Percentiles rank a stretch among this genome's conserved stretches.
These are phyloP conservation scores for Parazoanthus swiftii DNA, from an alignment of 92 coral and sea anemone genomes.

Conservation along the genomic window DNA sequence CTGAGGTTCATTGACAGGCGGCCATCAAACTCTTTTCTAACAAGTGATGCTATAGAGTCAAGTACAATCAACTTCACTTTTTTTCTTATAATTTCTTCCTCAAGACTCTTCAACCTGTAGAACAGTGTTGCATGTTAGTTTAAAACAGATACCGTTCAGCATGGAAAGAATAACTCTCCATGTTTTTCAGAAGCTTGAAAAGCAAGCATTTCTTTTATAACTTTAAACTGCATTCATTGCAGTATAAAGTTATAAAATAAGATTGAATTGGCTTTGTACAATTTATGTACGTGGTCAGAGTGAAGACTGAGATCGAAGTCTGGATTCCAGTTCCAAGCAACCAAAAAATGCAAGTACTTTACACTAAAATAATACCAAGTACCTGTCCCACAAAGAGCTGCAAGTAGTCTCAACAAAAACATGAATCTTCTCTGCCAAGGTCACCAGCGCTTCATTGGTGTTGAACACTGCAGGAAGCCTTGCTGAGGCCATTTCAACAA, in stretches of 20 bases:
- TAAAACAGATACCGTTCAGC: background rate
- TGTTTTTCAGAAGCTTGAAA: too few relatives aligned
- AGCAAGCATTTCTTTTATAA: too few relatives aligned
- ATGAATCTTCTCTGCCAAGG: constrained; percentile 73
- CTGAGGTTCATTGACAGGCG: constrained; percentile 70
- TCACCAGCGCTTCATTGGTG: constrained; percentile 56
- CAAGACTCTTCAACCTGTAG: constrained; percentile 77
- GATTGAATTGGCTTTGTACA: too few relatives aligned
- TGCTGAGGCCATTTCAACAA: constrained; percentile 87
- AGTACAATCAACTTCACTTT: constrained; percentile 77
- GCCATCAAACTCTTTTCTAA: constrained; percentile 93
- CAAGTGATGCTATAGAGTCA: constrained; percentile 89
- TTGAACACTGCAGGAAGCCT: constrained; percentile 75
- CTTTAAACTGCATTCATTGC: too few relatives aligned
- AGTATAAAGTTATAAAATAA: too few relatives aligned
- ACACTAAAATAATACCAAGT: background rate
- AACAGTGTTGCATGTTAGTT: background rate
- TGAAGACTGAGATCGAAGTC: too few relatives aligned
- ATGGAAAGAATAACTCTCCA: background rate
- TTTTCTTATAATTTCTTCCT: constrained; percentile 82
- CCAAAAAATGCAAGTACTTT: background rate
- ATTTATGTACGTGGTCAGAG: too few relatives aligned
- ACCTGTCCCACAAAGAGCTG: constrained; percentile 91
- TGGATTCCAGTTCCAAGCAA: too few relatives aligned
- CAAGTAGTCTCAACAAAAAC: constrained; percentile 93